Percentiles rank a stretch among this genome's conserved stretches.
phyloP scores from a whole-genome alignment of 1,140 invertebrate species.

The Onthophagus taurus region DNA sequence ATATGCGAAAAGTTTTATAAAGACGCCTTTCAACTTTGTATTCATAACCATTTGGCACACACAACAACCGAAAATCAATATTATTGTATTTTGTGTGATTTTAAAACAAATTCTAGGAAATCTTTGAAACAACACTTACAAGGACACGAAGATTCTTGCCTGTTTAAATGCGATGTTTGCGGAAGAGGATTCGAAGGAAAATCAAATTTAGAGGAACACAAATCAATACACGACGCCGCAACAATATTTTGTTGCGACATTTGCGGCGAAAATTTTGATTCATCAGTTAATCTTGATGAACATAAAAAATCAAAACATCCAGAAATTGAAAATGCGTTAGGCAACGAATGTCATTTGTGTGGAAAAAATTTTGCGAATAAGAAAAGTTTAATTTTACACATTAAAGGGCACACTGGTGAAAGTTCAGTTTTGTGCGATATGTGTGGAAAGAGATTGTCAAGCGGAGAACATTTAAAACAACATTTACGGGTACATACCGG shows the following conservation, averaged over 20 bases:
- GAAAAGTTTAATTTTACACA: conserved; percentile 10
- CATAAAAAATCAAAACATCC: conserved; percentile 19
- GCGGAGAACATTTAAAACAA: conserved; percentile 9
- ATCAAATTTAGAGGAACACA: conserved; percentile 32
- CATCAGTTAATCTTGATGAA: conserved; percentile 27
- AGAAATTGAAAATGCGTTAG: not conserved
- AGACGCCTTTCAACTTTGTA: conserved; percentile 7
- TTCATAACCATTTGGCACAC: conserved; percentile 2
- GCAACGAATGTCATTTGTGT: conserved; percentile 7
- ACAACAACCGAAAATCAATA: not conserved
- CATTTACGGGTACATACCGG: conserved; percentile 16
- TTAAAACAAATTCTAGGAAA: conserved; percentile 25
- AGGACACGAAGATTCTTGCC: conserved; percentile 24
- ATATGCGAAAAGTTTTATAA: conserved; percentile 8
- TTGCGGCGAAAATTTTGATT: conserved; percentile 55
- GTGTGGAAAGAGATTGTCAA: conserved; percentile 13
- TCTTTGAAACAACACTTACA: conserved; percentile 27
- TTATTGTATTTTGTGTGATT: conserved; percentile 41
- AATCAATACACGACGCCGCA: conserved; percentile 53
- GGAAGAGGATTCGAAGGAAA: conserved; percentile 32
- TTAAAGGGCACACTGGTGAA: conserved; percentile 7
- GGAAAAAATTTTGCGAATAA: conserved; percentile 6
- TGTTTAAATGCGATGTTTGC: conserved; percentile 31
- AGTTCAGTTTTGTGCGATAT: conserved; percentile 13
- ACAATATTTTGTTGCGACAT: conserved; percentile 69